Conservation (phyloP, 2,888 invertebrate species). For the Dynastes maya region DNA sequence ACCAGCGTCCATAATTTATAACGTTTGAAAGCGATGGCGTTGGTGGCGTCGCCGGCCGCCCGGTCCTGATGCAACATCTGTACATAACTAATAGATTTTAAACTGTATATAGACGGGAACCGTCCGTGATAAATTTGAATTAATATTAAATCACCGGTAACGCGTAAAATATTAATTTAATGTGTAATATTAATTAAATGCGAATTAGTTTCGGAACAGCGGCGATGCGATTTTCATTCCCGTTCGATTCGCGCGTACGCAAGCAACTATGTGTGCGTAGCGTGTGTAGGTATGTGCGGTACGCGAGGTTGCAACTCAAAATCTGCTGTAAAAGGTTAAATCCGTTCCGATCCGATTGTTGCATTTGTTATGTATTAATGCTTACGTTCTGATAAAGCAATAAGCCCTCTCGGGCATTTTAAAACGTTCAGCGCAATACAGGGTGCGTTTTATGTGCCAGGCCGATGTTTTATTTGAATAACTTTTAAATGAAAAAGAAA, state of each 20-base stretch:
- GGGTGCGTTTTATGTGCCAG: too few species aligned
- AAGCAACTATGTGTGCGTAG: too few species aligned
- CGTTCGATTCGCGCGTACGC: slow-evolving; percentile 30
- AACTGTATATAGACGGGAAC: slow-evolving; percentile 24
- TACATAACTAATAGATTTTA: slow-evolving; percentile 49
- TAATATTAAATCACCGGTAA: slow-evolving; percentile 50
- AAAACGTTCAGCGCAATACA: not conserved
- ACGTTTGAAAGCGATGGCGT: slow-evolving; percentile 49
- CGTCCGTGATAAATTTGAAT: slow-evolving; percentile 49
- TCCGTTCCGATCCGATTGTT: slow-evolving; percentile 39
- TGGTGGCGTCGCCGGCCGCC: not conserved
- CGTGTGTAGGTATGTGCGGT: not conserved
- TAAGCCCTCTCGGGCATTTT: not conserved
- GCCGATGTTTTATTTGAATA: too few species aligned
- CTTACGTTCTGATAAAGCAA: slow-evolving; percentile 19
- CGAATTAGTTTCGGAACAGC: slow-evolving; percentile 33
- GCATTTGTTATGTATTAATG: slow-evolving; percentile 17
- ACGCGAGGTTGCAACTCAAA: not conserved
- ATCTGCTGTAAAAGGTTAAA: slow-evolving; percentile 39
- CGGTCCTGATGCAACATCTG: slow-evolving; percentile 48
- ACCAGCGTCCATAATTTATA: slow-evolving; percentile 49
- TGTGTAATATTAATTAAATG: slow-evolving; percentile 51
- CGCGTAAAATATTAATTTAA: slow-evolving; percentile 50
- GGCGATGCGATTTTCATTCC: not conserved
- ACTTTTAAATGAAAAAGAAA: too few species aligned